Evolutionary conservation across 2,797 vertebrate species (phyloP).

Genomic region (Lithobates sylvaticus): DNA sequence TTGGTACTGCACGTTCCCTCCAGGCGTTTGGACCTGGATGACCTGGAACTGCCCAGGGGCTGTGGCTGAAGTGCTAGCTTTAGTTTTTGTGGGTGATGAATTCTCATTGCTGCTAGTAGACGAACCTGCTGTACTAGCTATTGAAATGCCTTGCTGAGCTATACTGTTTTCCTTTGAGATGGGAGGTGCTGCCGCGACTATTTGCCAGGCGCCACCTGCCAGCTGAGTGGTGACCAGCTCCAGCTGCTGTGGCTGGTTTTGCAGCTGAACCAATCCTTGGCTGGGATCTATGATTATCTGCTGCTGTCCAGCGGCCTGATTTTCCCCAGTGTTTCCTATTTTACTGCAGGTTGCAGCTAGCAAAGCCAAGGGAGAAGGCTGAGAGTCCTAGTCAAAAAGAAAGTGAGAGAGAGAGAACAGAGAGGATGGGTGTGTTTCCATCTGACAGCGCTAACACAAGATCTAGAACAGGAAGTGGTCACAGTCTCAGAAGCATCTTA

Average conservation of each 20-base stretch:
- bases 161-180: conserved; percentile 89
- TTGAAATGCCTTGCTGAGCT: conserved; percentile 82
- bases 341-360: conserved; percentile 99
- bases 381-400: conserved; percentile 85
- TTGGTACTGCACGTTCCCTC: conserved; percentile 94
- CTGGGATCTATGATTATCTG: conserved; percentile 94
- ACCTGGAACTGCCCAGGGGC: conserved; percentile 90
- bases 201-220: conserved; percentile 96
- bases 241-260: conserved; percentile 90
- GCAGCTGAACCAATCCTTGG: conserved; percentile 89
- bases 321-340: conserved; percentile 91
- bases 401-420: conserved; percentile 81
- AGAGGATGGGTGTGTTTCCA: conserved; percentile 75
- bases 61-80: conserved; percentile 76
- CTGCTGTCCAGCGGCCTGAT: conserved; percentile 86
- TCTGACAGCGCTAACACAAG: conserved; percentile 66
- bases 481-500: conserved; percentile 16
- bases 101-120: conserved; percentile 83
- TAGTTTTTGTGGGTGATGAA: conserved; percentile 80
- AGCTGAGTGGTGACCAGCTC: conserved; percentile 96
- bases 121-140: conserved; percentile 79
- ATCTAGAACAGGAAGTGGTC: conserved; percentile 66
- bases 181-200: conserved; percentile 87
- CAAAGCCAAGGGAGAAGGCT: conserved; percentile 96
- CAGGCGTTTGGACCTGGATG: conserved; percentile 92